phyloP scores from a whole-genome alignment of 1,140 invertebrate genomes.

The Littorina saxatilis region DNA sequence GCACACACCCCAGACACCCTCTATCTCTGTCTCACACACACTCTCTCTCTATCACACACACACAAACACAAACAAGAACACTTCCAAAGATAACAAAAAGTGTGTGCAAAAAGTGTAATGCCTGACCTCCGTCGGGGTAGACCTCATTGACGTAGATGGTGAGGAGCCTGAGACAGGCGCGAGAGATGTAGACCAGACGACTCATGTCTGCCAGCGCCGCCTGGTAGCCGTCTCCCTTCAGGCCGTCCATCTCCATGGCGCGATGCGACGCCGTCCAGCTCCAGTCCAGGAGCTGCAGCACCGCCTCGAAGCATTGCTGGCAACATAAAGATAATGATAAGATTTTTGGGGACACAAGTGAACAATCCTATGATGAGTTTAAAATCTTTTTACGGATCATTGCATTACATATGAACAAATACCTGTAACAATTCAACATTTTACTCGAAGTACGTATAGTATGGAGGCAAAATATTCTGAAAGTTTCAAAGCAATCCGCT shows the following conservation, averaged over 20 bases:
- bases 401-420: too few species aligned
- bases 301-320: conserved; percentile 88
- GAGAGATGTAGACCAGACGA: conserved; percentile 90
- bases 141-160: conserved; percentile 92
- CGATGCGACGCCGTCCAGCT: conserved; percentile 78
- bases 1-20: too few species aligned
- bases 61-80: neutral
- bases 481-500: too few species aligned
- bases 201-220: conserved; percentile 80
- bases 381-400: too few species aligned
- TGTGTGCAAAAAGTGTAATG: too few species aligned
- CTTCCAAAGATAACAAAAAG: too few species aligned
- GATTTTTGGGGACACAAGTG: neutral
- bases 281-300: conserved; percentile 81
- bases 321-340: too few species aligned
- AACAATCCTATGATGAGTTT: too few species aligned
- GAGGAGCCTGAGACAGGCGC: conserved; percentile 87
- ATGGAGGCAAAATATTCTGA: too few species aligned
- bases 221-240: conserved; percentile 63
- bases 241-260: conserved; percentile 74
- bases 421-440: too few species aligned
- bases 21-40: too few species aligned
- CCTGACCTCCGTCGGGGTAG: conserved; percentile 84
- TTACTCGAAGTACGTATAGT: too few species aligned
- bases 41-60: neutral